Conservation (phyloP, 2,888 invertebrate genomes). For the Athalia cordata region DNA sequence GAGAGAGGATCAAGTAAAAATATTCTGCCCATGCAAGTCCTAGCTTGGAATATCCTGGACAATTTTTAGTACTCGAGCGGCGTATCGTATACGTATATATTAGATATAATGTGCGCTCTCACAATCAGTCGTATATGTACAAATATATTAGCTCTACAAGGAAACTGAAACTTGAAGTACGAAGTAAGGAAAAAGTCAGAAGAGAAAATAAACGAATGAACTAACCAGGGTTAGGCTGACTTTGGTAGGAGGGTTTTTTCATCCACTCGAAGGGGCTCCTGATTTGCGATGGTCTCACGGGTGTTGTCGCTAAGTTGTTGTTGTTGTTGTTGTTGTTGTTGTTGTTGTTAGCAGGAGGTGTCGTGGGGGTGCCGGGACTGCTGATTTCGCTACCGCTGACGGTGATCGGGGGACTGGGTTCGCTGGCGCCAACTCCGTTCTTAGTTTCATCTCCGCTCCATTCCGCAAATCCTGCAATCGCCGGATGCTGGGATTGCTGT, state of each 20-base stretch:
- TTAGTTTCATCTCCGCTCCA: conserved; percentile 62
- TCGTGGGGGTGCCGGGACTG: conserved; percentile 75
- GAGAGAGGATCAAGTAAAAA: too few species aligned
- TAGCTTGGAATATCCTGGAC: too few species aligned
- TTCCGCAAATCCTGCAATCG: conserved; percentile 52
- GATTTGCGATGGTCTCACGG: conserved; percentile 80
- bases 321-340: conserved; percentile 60
- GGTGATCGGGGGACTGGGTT: conserved; percentile 78
- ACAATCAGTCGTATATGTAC: too few species aligned
- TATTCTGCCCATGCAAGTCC: too few species aligned
- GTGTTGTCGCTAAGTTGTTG: conserved; percentile 70
- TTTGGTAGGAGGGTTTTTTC: conserved; percentile 91
- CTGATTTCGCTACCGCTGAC: conserved; percentile 79
- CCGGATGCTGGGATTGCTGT: conserved; percentile 50
- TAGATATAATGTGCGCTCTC: too few species aligned
- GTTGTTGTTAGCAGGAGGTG: conserved; percentile 67
- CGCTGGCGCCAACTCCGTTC: conserved; percentile 54
- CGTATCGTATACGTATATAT: too few species aligned
- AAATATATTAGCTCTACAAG: too few species aligned
- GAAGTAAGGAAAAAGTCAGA: conserved; percentile 8
- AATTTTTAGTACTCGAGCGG: too few species aligned
- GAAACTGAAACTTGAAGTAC: too few species aligned
- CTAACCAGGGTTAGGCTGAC: conserved; percentile 89
- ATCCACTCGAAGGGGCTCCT: conserved; percentile 94
- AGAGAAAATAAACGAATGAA: conserved; percentile 46